Conservation (phyloP, 2,888 invertebrate species). For the Cheilosia impressa region DNA sequence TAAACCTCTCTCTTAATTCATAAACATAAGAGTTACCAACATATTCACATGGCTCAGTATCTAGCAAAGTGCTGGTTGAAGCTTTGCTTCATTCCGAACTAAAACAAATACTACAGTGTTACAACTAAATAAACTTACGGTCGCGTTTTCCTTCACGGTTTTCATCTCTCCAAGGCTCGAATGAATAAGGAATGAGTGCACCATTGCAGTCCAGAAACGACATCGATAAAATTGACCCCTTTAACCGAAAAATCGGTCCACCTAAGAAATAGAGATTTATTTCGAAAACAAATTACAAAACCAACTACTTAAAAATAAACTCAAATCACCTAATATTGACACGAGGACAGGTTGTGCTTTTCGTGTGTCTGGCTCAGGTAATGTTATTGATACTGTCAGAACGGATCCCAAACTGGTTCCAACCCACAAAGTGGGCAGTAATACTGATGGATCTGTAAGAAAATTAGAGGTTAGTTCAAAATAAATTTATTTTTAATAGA, state of each 20-base stretch:
- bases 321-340: conserved; percentile 91
- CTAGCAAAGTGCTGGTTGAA: too few relatives aligned
- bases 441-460: conserved; percentile 90
- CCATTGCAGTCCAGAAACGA: conserved; percentile 98
- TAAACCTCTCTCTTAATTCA: too few relatives aligned
- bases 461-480: conserved; percentile 5
- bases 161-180: conserved; percentile 97
- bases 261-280: conserved; percentile 85
- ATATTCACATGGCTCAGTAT: too few relatives aligned
- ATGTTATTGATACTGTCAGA: conserved; percentile 94
- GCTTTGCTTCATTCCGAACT: too few relatives aligned
- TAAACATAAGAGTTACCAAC: too few relatives aligned
- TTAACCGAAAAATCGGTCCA: conserved; percentile 97
- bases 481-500: conserved; percentile 12
- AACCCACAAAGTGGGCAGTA: conserved; percentile 97
- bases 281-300: neutral
- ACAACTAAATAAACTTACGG: conserved; percentile 78
- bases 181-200: conserved; percentile 94
- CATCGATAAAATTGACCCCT: conserved; percentile 96
- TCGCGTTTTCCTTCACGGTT: conserved; percentile 85
- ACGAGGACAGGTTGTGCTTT: conserved; percentile 94
- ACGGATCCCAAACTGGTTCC: conserved; percentile 98
- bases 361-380: conserved; percentile 91
- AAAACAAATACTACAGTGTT: too few relatives aligned
- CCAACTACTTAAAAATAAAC: neutral